These are phyloP conservation scores for Meteorus cinctellus DNA, from an alignment of 2,888 invertebrate species.

Conservation along the genomic window DNA sequence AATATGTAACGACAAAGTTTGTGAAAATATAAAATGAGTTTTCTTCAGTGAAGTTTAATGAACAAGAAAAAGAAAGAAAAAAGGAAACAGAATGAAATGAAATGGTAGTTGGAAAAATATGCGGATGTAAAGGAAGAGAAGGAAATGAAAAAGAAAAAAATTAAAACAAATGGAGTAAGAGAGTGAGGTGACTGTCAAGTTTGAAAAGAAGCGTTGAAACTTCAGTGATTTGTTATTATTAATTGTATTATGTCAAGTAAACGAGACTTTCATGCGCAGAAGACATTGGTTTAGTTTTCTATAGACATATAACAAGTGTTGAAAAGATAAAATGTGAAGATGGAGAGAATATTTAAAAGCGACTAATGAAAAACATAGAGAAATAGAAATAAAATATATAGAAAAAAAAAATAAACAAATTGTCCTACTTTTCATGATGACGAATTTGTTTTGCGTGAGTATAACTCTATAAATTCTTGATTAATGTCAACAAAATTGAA, in stretches of 20 bases:
- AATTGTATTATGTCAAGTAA: conserved; percentile 20
- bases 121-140: neutral
- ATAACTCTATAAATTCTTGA: neutral
- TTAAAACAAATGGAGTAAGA: neutral
- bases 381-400: neutral
- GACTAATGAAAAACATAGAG: neutral
- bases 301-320: neutral
- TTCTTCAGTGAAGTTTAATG: conserved; percentile 24
- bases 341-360: neutral
- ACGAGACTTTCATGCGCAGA: conserved; percentile 6
- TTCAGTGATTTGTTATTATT: conserved; percentile 26
- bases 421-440: conserved; percentile 3
- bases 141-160: neutral
- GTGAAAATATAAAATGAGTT: conserved; percentile 27
- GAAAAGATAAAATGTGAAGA: neutral
- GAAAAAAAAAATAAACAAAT: neutral
- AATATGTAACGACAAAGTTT: neutral
- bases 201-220: conserved; percentile 19
- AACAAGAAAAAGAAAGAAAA: no score
- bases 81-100: neutral
- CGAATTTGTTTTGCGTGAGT: conserved; percentile 2
- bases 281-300: neutral
- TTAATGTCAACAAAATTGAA: neutral
- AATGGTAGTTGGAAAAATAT: neutral
- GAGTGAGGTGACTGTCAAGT: neutral